A percentile compares a stretch with the other conserved stretches of the same genome.
phyloP scores from a whole-genome alignment of 2,113 vertebrate species.

The Noturus placidus region DNA sequence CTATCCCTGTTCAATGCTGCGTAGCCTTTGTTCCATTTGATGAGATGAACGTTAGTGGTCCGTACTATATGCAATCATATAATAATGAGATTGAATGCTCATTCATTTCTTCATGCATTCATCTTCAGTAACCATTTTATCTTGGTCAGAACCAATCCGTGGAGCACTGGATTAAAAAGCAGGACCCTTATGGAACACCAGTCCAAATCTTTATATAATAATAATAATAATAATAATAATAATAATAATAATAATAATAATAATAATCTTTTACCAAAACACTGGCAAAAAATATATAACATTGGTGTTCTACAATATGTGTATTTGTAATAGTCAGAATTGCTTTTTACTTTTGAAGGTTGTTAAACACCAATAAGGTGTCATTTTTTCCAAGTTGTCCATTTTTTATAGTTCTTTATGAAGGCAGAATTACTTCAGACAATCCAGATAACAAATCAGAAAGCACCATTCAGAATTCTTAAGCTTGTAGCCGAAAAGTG shows the following conservation, averaged over 20 bases:
- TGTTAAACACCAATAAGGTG: neutral
- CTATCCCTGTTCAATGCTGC: constrained; percentile 12
- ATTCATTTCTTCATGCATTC: neutral
- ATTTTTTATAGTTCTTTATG: neutral
- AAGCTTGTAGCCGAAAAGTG: neutral
- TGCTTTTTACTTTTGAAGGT: neutral
- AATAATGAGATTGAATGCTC: neutral
- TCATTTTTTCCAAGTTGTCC: neutral
- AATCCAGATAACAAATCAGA: neutral
- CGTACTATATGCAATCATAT: neutral
- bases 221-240: neutral
- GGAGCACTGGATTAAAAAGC: neutral
- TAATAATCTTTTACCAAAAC: neutral
- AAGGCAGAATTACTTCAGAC: neutral
- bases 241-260: neutral
- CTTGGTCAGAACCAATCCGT: neutral
- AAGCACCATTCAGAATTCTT: neutral
- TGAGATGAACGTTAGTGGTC: neutral
- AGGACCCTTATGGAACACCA: neutral
- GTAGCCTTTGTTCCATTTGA: constrained; percentile 6
- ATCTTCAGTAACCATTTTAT: neutral
- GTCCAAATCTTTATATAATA: neutral
- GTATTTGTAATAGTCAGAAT: neutral
- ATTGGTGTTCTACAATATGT: neutral
- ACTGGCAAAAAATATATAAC: neutral